A percentile compares a stretch with the other conserved stretches of the same genome.
Conservation (phyloP, 2,888 invertebrate genomes). For the Acrocyrtus sp. region DNA sequence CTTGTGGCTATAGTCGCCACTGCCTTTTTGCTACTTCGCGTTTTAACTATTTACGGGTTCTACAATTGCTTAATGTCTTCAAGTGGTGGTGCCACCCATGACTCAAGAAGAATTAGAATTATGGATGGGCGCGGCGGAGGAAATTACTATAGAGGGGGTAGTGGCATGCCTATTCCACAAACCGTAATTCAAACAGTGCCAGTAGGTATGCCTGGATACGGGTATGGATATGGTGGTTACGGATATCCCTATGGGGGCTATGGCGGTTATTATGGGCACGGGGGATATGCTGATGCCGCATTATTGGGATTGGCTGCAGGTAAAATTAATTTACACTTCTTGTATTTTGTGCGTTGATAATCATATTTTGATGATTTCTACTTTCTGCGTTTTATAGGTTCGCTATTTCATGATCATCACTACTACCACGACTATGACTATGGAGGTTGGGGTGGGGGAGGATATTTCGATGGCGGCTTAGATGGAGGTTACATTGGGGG, state of each 20-base stretch:
- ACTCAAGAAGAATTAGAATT: too few species aligned
- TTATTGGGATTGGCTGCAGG: constrained; percentile 18
- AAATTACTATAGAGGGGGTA: neutral
- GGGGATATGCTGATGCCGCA: constrained; percentile 1
- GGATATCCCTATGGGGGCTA: constrained; percentile 12
- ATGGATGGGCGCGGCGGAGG: neutral
- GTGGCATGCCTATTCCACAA: neutral
- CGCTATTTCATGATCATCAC: neutral
- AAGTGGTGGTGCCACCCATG: too few species aligned
- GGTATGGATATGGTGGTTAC: constrained; percentile 3
- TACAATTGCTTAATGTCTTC: too few species aligned
- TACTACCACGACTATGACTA: neutral
- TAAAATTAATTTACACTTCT: too few species aligned
- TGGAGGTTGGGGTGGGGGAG: neutral
- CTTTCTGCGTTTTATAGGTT: neutral
- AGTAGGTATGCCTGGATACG: constrained; percentile 10
- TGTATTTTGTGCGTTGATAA: too few species aligned
- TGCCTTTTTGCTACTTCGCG: too few species aligned
- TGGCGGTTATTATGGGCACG: constrained; percentile 2
- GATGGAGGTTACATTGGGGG: too few species aligned
- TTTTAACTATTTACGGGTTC: too few species aligned
- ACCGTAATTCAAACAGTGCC: neutral
- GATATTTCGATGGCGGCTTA: constrained; percentile 1
- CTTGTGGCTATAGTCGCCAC: too few species aligned
- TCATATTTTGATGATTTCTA: too few species aligned